Evolutionary conservation across 2,888 invertebrate species (phyloP), one percentile per base, ranked within the genome.

Genomic region (Muschampia plurimacula): DNA sequence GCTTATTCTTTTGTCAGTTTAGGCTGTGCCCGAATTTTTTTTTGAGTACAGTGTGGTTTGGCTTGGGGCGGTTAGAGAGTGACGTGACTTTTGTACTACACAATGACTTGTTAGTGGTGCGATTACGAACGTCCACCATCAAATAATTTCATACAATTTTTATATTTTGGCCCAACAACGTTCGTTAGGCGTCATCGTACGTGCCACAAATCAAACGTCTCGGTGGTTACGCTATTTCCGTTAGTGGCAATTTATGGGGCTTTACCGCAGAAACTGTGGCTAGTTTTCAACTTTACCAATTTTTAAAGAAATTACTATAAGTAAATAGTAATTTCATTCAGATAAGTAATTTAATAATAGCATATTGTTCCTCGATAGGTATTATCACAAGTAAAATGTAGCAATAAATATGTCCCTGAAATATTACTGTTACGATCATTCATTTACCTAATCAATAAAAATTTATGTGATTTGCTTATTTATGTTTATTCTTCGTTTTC

Each of bases 91-190:
- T 57, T 57, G 0, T 57, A 57, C 0, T 57, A 52, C 2, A 7
- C 8, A 8, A 10, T n/a, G n/a, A 10, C 46, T n/a, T 52, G 52
- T 52, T 52, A 15, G 52, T 15, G 7, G 15, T 5, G 12, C 10
- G 44, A 15, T 52, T 52, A 52, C 52, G 15, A 15, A 52, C 15
- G 57, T 57, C 2, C 57, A 9, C 57, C 57, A 41, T 36, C 12
- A 68, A 68, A 57, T 68, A 68, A 60, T 68, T 62, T 36, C 60
- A 41, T 3, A 39, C 60, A 46, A 68, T 49, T 68, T 68, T 68
- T 68, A 15, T 62, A 36, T 62, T 39, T 36, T 15, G 22, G 28
- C 44, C 8, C 12, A 28, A 22, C 41, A 12, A 41, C 15, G 36
- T 49, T 63, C 52, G 60, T 41, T 63, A 63, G 46, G 69, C 13